Evolutionary conservation across 2,113 vertebrate genomes (phyloP), one percentile per base, ranked within the genome.

Genomic region (Smithornis capensis): DNA sequence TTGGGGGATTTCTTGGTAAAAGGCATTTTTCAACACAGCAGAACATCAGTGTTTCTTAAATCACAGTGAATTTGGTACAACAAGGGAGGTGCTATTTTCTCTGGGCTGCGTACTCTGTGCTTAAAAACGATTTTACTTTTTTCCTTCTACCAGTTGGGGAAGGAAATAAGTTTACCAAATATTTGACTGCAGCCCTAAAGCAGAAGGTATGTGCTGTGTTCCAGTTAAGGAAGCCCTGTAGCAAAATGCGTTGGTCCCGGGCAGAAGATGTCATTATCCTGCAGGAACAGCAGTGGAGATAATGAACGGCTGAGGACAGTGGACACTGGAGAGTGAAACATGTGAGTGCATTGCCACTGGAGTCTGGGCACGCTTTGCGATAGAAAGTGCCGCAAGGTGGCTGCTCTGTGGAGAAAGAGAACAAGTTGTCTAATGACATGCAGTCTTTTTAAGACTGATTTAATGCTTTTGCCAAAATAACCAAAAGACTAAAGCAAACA

Each of bases 201-300:
- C 94, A 94, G 97, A 77, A 94, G 90, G 83, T 81, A 6, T 12
- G 27, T 91, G 65, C 57, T 78, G 62, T 83, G 93, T 94, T 97
- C 92, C 95, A 97, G 96, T 96, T 97, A 71, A 95, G 96, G 95
- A 92, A 95, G 96, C 94, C 94, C 96, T 95, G 95, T 87, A 97
- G 97, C 96, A 95, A 93, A 96, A 96, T 71, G 37, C 87, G 91
- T 62, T 44, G 73, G 95, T 95, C 92, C 80, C 65, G 84, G 96
- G 92, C 68, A 92, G 90, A 94, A 91, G 83, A 63, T 95, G 67
- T 96, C 94, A 60, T 96, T 84, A 70, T 78, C 79, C 88, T 28
- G 47, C 76, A 93, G 97, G 93, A 90, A 52, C 86, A 87, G 94
- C 93, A 91, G 97, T 96, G 63, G 81, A 47, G 97, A 94, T 96